These are phyloP conservation scores for Ennomos erosarius DNA, from an alignment of 2,888 invertebrate genomes.

Conservation along the genomic window DNA sequence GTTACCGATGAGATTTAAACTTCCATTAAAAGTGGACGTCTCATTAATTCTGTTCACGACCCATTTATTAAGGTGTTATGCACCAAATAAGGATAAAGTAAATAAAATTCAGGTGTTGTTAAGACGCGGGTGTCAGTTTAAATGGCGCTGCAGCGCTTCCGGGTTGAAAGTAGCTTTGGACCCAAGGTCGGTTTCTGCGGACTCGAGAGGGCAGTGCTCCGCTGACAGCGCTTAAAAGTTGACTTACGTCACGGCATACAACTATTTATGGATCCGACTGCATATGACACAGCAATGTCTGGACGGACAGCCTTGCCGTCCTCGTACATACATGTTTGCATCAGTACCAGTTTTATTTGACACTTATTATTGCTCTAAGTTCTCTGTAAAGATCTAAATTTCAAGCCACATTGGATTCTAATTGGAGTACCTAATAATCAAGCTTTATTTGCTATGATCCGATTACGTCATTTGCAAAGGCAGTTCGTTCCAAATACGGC, in stretches of 20 bases:
- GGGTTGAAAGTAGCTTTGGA: slow-evolving; percentile 76
- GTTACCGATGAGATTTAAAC: slow-evolving; percentile 37
- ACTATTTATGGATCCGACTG: slow-evolving; percentile 35
- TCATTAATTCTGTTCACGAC: slow-evolving; percentile 37
- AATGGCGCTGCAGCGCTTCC: slow-evolving; percentile 61
- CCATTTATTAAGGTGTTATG: slow-evolving; percentile 39
- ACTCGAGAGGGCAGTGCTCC: slow-evolving; percentile 61
- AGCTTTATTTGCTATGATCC: slow-evolving; percentile 20
- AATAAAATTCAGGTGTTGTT: slow-evolving; percentile 47
- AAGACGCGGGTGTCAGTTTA: slow-evolving; percentile 42
- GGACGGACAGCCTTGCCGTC: slow-evolving; percentile 11
- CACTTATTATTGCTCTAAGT: slow-evolving; percentile 9
- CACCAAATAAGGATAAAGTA: slow-evolving; percentile 57
- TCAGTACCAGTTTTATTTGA: neutral
- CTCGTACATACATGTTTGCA: slow-evolving; percentile 4
- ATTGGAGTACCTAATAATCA: slow-evolving; percentile 13
- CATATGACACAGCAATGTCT: slow-evolving; percentile 26
- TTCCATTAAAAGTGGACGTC: slow-evolving; percentile 37
- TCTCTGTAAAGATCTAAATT: slow-evolving; percentile 2
- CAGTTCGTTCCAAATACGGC: slow-evolving; percentile 20
- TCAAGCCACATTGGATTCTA: slow-evolving; percentile 11
- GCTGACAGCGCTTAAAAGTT: slow-evolving; percentile 43
- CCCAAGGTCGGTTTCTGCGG: slow-evolving; percentile 64
- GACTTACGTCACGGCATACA: slow-evolving; percentile 54
- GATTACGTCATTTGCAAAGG: slow-evolving; percentile 19